Evolutionary conservation across 2,888 invertebrate species (phyloP).

Genomic region (Acholoe squamosa): DNA sequence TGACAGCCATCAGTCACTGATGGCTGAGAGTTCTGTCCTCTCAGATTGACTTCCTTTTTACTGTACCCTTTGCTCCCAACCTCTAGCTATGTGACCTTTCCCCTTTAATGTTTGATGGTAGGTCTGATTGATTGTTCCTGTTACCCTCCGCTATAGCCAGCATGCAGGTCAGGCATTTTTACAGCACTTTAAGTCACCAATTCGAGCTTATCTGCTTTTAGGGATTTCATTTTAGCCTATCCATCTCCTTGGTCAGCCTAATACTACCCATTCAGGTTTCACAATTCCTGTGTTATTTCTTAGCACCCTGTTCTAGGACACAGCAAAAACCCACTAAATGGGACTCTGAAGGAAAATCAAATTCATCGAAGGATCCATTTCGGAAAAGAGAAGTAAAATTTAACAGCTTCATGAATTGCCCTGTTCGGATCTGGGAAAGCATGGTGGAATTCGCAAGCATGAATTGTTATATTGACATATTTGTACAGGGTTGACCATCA

Average conservation of each 20-base stretch:
- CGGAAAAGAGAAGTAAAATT: background rate
- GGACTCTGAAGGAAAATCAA: background rate
- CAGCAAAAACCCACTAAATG: background rate
- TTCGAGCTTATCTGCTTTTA: too few species aligned
- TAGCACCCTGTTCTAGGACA: background rate
- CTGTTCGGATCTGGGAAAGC: background rate
- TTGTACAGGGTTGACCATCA: background rate
- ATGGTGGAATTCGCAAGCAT: background rate
- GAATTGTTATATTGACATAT: background rate
- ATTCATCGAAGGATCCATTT: constrained; percentile 9
- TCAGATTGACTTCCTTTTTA: too few species aligned
- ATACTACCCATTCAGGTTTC: too few species aligned
- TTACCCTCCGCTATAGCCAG: too few species aligned
- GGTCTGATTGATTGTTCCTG: background rate
- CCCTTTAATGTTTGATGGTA: background rate
- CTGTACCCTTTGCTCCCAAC: too few species aligned
- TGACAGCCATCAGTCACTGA: too few species aligned
- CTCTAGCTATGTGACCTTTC: background rate
- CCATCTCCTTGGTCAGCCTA: too few species aligned
- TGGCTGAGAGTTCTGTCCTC: too few species aligned
- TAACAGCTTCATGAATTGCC: background rate
- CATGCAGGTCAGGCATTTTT: too few species aligned
- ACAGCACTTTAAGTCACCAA: too few species aligned
- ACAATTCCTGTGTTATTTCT: background rate
- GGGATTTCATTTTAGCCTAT: too few species aligned